Evolutionary conservation across 2,113 vertebrate genomes (phyloP).

Genomic region (Dromiciops gliroides): DNA sequence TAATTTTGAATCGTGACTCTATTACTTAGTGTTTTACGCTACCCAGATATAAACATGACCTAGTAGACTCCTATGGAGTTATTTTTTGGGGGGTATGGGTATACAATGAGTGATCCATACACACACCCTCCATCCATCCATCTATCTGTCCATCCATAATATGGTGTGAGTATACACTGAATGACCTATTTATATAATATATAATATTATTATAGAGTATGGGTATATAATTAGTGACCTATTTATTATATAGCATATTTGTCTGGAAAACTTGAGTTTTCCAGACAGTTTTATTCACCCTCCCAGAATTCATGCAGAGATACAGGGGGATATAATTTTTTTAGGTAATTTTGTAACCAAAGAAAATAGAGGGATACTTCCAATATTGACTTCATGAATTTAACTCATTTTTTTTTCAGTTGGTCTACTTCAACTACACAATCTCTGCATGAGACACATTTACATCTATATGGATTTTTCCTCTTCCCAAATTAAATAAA

Average conservation of each 20-base stretch:
- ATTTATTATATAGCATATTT: not conserved
- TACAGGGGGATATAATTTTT: not conserved
- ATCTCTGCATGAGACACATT: not conserved
- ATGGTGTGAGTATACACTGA: no score
- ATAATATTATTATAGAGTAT: no score
- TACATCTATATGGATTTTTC: not conserved
- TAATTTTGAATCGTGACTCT: not conserved
- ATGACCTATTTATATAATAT: no score
- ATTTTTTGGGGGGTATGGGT: not conserved
- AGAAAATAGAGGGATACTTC: not conserved
- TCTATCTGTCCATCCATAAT: no score
- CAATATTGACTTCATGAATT: not conserved
- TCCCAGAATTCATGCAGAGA: not conserved
- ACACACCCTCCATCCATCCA: no score
- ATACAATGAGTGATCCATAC: not conserved
- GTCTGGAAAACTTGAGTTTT: not conserved
- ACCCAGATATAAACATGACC: not conserved
- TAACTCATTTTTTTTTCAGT: not conserved
- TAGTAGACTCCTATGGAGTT: not conserved
- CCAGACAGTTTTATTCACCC: not conserved
- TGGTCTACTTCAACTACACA: not conserved
- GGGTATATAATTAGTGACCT: not conserved
- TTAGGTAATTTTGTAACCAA: not conserved
- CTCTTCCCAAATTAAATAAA: not conserved
- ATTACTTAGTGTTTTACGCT: not conserved